Conservation (phyloP, 2,113 vertebrate genomes). For the Candoia aspera region DNA sequence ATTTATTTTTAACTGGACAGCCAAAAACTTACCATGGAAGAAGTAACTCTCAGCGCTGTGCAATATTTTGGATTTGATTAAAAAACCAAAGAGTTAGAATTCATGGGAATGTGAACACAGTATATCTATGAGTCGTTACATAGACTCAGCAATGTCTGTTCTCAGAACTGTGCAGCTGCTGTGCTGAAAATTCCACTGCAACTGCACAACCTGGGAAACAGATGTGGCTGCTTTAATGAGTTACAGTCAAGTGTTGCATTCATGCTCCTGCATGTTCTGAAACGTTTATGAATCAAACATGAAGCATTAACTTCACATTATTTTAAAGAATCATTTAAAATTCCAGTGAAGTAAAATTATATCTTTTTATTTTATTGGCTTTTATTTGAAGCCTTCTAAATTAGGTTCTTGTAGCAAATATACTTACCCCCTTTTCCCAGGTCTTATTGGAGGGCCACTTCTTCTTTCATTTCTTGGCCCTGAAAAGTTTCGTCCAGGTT, state of each 20-base stretch:
- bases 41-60: background rate
- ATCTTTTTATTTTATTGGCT: background rate
- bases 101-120: background rate
- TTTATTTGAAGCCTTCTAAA: fast-evolving
- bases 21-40: background rate
- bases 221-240: background rate
- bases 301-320: background rate
- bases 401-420: background rate
- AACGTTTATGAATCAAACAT: background rate
- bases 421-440: constrained; percentile 92
- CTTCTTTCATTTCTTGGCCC: constrained; percentile 90
- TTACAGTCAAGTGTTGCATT: background rate
- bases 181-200: background rate
- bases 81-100: background rate
- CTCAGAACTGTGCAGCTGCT: background rate
- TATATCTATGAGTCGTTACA: background rate
- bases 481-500: constrained; percentile 87
- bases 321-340: background rate
- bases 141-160: background rate
- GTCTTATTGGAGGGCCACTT: constrained; percentile 83
- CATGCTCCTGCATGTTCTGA: background rate
- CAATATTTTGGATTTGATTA: background rate
- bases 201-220: background rate
- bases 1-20: too few species aligned
- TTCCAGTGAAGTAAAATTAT: background rate